These are phyloP conservation scores for Parotia lawesii DNA, from an alignment of 2,113 vertebrate species.

Conservation along the genomic window DNA sequence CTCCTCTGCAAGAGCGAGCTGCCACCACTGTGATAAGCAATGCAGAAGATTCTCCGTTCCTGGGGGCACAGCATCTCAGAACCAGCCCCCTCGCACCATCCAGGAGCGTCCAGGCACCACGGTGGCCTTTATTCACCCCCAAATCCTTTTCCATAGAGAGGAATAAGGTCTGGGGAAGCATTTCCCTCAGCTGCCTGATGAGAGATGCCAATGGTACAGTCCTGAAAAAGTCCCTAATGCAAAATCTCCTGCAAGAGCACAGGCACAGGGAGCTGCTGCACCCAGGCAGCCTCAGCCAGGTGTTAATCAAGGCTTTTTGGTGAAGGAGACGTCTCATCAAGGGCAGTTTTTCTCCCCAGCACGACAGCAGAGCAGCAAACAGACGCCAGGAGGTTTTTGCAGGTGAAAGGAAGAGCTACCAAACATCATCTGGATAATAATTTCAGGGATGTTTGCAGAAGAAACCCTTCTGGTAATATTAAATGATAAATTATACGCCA, in stretches of 20 bases:
- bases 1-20: background rate
- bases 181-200: background rate
- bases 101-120: background rate
- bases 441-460: background rate
- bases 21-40: background rate
- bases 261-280: background rate
- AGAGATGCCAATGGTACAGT: background rate
- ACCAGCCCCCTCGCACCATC: background rate
- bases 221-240: background rate
- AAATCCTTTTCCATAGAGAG: background rate
- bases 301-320: background rate
- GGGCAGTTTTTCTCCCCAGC: background rate
- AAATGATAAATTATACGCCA: conserved; percentile 46
- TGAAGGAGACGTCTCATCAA: rapidly evolving
- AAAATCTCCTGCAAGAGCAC: background rate
- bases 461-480: conserved; percentile 13
- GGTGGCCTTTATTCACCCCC: background rate
- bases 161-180: background rate
- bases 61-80: background rate
- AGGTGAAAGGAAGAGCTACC: background rate
- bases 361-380: background rate
- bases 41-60: background rate
- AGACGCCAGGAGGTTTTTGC: rapidly evolving
- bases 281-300: background rate
- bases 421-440: background rate